phyloP scores from a whole-genome alignment of 2,888 invertebrate genomes.

The Drosophila neonasuta region DNA sequence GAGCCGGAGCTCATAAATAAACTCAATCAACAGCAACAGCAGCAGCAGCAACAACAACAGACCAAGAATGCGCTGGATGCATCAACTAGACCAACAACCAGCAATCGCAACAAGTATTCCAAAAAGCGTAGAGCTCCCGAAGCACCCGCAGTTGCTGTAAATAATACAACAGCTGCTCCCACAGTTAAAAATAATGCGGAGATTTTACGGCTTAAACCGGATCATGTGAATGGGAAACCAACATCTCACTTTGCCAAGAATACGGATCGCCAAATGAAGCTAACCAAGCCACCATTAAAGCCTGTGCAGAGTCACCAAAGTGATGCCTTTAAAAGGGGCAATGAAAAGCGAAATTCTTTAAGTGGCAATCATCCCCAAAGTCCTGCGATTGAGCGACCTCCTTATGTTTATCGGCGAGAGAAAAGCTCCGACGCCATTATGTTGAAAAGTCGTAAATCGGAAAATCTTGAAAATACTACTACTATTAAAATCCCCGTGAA shows the following conservation, averaged over 20 bases:
- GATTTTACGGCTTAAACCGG: conserved; percentile 18
- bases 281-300: conserved; percentile 15
- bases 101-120: conserved; percentile 83
- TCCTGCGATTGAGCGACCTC: conserved; percentile 7
- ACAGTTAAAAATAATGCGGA: conserved; percentile 5
- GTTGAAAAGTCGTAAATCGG: conserved; percentile 43
- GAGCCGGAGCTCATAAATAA: conserved; percentile 86
- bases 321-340: conserved; percentile 27
- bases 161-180: background rate
- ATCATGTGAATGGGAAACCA: conserved; percentile 84
- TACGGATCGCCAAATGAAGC: conserved; percentile 83
- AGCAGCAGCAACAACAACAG: background rate
- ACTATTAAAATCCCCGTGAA: conserved; percentile 1
- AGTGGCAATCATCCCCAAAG: conserved; percentile 25
- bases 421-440: conserved; percentile 71
- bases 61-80: conserved; percentile 14
- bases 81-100: conserved; percentile 39
- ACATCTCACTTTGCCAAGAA: conserved; percentile 85
- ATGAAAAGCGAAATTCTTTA: conserved; percentile 39
- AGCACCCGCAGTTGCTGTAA: conserved; percentile 66
- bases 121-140: conserved; percentile 90
- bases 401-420: conserved; percentile 56
- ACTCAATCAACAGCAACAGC: conserved; percentile 18
- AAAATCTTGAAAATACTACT: conserved; percentile 13
- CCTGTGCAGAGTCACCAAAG: conserved; percentile 19